Conservation (phyloP, 2,888 invertebrate species). For the Micropterix aruncella region DNA sequence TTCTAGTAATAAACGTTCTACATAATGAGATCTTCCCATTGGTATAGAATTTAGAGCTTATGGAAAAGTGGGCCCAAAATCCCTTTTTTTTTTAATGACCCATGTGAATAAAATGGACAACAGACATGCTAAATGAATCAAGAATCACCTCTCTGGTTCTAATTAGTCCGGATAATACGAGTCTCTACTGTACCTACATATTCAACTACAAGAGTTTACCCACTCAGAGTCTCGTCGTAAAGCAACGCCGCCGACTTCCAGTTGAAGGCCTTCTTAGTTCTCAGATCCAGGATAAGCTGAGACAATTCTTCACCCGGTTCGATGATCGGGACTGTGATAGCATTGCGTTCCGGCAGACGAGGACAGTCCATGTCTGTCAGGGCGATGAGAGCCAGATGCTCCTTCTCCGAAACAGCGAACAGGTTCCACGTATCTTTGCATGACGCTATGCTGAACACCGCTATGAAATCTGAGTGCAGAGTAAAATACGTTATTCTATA, state of each 20-base stretch:
- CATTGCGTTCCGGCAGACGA: slow-evolving; percentile 49
- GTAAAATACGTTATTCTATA: too few relatives aligned
- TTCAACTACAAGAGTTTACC: slow-evolving; percentile 17
- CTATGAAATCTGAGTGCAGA: slow-evolving; percentile 44
- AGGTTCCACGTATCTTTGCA: slow-evolving; percentile 64
- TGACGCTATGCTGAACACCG: slow-evolving; percentile 59
- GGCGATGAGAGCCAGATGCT: slow-evolving; percentile 55
- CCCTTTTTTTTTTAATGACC: too few relatives aligned
- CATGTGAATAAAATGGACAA: too few relatives aligned
- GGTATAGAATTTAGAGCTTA: too few relatives aligned
- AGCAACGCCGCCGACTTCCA: slow-evolving; percentile 63
- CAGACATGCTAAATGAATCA: too few relatives aligned
- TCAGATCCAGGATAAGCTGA: slow-evolving; percentile 62
- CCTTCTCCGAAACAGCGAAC: slow-evolving; percentile 44
- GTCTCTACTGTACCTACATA: too few relatives aligned
- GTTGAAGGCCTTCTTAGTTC: slow-evolving; percentile 45
- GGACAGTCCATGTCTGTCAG: slow-evolving; percentile 71
- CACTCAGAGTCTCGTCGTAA: slow-evolving; percentile 61
- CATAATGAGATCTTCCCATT: too few relatives aligned
- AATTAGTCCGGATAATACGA: too few relatives aligned
- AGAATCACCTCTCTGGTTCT: too few relatives aligned
- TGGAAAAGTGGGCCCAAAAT: too few relatives aligned
- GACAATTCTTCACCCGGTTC: slow-evolving; percentile 58
- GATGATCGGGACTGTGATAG: slow-evolving; percentile 58
- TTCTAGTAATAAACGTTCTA: too few relatives aligned